Evolutionary conservation across 2,113 vertebrate genomes (phyloP).

Genomic region (Otis tarda): DNA sequence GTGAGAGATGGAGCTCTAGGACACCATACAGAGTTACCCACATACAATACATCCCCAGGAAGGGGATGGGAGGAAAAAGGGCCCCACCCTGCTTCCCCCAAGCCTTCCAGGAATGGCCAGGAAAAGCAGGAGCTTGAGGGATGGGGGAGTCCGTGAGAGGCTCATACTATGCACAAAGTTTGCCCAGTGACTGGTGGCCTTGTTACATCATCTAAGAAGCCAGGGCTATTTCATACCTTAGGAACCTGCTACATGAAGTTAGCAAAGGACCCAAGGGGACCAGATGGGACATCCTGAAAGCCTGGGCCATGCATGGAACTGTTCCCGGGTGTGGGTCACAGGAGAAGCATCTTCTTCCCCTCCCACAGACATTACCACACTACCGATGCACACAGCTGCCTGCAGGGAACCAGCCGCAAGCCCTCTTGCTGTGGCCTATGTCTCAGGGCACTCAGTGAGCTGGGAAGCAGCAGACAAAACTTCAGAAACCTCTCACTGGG

Average conservation of each 20-base stretch:
- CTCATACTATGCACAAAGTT: not conserved
- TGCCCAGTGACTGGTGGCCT: not conserved
- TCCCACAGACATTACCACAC: not conserved
- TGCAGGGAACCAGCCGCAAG: not conserved
- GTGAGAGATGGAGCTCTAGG: not conserved
- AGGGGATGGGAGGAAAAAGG: not conserved
- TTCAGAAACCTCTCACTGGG: not conserved
- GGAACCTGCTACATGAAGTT: not conserved
- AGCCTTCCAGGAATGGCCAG: too few relatives aligned
- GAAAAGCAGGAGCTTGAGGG: not conserved
- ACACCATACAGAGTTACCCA: rapidly evolving
- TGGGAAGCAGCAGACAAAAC: not conserved
- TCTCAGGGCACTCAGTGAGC: too few relatives aligned
- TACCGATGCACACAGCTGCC: not conserved
- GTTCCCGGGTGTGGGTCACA: not conserved
- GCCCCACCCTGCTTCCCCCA: rapidly evolving
- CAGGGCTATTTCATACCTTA: not conserved
- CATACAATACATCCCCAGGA: not conserved
- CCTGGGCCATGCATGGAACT: not conserved
- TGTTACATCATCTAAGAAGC: not conserved
- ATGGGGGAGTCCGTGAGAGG: rapidly evolving
- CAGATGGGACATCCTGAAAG: rapidly evolving
- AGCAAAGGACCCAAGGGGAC: not conserved
- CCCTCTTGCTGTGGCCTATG: not conserved
- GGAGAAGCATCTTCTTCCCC: not conserved